Evolutionary conservation across 2,888 invertebrate species (phyloP).

Genomic region (Epinotia nisella): DNA sequence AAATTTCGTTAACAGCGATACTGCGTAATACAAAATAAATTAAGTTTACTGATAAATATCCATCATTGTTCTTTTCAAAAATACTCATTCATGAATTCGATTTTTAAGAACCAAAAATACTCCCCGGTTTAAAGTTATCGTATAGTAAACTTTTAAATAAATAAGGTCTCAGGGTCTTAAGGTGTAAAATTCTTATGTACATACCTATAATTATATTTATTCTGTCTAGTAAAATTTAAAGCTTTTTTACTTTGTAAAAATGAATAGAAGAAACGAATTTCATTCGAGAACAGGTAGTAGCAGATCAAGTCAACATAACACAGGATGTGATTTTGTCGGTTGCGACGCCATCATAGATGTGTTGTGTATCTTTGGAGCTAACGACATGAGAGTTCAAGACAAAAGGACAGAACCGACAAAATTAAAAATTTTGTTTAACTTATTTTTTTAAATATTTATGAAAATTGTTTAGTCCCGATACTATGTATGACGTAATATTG

Average conservation of each 20-base stretch:
- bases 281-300: conserved; percentile 47
- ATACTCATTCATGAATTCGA: not conserved
- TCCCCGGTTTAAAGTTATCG: not conserved
- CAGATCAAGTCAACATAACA: conserved; percentile 61
- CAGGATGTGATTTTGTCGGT: conserved; percentile 67
- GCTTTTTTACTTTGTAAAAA: too few relatives aligned
- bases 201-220: not conserved
- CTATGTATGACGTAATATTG: too few relatives aligned
- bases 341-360: conserved; percentile 55
- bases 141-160: too few relatives aligned
- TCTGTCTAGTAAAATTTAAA: not conserved
- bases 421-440: too few relatives aligned
- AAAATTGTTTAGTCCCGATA: too few relatives aligned
- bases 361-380: conserved; percentile 52
- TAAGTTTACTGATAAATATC: too few relatives aligned
- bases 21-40: too few relatives aligned
- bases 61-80: too few relatives aligned
- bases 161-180: too few relatives aligned
- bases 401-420: conserved; percentile 16
- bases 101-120: not conserved
- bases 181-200: too few relatives aligned
- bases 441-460: too few relatives aligned
- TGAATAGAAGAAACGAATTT: not conserved
- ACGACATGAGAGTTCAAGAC: conserved; percentile 44
- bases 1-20: too few relatives aligned